Conservation (phyloP, 1,140 invertebrate species). For the Drosophila navojoa region DNA sequence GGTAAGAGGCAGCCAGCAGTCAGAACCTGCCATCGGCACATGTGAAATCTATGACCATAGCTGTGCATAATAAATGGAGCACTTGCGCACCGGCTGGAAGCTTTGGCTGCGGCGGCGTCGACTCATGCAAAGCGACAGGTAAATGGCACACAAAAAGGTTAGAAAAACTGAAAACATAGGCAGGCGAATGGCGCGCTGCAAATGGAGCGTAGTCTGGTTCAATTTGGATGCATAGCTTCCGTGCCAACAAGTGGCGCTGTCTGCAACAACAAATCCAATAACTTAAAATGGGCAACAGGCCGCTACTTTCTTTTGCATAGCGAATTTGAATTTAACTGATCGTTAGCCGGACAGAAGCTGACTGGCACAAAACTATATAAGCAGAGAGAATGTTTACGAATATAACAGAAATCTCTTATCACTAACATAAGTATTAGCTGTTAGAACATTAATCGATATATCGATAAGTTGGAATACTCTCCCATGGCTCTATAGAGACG, state of each 20-base stretch:
- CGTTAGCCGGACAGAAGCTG: conserved; percentile 20
- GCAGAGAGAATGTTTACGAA: not conserved
- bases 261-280: conserved; percentile 23
- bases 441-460: not conserved
- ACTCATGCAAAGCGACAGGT: conserved; percentile 60
- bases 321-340: conserved; percentile 28
- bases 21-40: conserved; percentile 72
- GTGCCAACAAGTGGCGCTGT: conserved; percentile 62
- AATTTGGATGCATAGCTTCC: conserved; percentile 19
- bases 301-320: conserved; percentile 17
- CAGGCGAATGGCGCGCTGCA: conserved; percentile 50
- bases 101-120: conserved; percentile 29
- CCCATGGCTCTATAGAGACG: not conserved
- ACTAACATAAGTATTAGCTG: not conserved
- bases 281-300: conserved; percentile 10
- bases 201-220: conserved; percentile 26
- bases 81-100: conserved; percentile 38
- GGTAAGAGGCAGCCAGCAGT: conserved; percentile 34
- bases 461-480: not conserved
- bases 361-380: conserved; percentile 11
- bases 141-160: conserved; percentile 47
- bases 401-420: not conserved
- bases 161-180: conserved; percentile 25
- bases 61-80: conserved; percentile 77
- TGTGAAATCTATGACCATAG: conserved; percentile 70